Base-by-base conservation (phyloP, 2,888 invertebrate species). In the Eupsilia transversa region DNA sequence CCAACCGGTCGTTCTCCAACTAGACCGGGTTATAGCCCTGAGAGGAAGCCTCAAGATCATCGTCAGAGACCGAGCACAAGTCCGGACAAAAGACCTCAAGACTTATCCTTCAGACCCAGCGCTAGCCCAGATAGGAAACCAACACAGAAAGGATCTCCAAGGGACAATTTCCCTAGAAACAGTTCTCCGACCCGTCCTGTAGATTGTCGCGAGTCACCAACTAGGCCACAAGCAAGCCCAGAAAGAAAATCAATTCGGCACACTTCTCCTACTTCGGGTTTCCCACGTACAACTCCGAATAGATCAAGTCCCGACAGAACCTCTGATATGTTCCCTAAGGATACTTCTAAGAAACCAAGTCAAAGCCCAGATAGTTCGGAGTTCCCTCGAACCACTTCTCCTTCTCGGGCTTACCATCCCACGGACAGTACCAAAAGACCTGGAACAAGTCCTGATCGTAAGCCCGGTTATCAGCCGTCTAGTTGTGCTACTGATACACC, bases 21-120 rank as follows among this genome's bases (percentile, higher is more conserved):
- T 3, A 91, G 92, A 63, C 86, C 90, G 56, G 89, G 89, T 14
- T 83, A 87, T 41, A 94, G 94, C 72, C 93, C 94, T 12, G 94
- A 94, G 9, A 92, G 91, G 60, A 94, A 92, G 68, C 83, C 87
- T n/a, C 87, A 89, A 14, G 90, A 91, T 65, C 74, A 83, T 67
- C 90, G 87, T 10, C 89, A 90, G 35, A 91, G 93, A 82, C 82
- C 90, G 0, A 94, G 93, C 74, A 77, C 82, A 20, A 95, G 94
- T 76, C 94, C 95, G 3, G 95, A 95, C 17, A 95, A 94, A 86
- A 87, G 76, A 72, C 85, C 90, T 1, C 88, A 89, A 52, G 87
- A 87, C 33, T 75, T 83, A 43, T 56, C 79, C 3, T 77, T 85
- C 5, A 89, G 86, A 74, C 81, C 89, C 3, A 91, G 87, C 80